Conservation (phyloP, 2,888 invertebrate species). For the Hyposoter didymator region DNA sequence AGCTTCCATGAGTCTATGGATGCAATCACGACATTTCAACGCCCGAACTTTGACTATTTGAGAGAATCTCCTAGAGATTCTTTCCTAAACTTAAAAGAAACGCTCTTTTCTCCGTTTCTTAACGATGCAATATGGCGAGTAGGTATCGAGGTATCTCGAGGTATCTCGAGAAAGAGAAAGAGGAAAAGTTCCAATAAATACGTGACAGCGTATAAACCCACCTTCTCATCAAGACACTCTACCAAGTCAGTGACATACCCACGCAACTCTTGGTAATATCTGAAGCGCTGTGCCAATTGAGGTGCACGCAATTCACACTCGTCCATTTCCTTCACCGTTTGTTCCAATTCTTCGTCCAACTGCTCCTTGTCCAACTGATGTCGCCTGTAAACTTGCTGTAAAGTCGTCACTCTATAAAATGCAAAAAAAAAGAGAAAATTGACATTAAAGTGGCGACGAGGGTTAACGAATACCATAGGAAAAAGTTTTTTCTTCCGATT, state of each 20-base stretch:
- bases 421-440: slow-evolving; percentile 21
- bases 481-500: background rate
- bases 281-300: slow-evolving; percentile 92
- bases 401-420: slow-evolving; percentile 85
- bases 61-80: background rate
- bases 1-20: background rate
- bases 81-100: slow-evolving; percentile 17
- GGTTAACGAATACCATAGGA: background rate
- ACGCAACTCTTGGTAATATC: slow-evolving; percentile 97
- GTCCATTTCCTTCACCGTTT: slow-evolving; percentile 85
- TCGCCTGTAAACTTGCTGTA: slow-evolving; percentile 86
- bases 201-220: slow-evolving; percentile 85
- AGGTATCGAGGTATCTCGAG: slow-evolving; percentile 73
- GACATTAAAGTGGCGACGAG: background rate
- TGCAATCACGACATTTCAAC: background rate
- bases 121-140: slow-evolving; percentile 73
- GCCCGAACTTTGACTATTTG: background rate
- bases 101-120: slow-evolving; percentile 65
- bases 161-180: slow-evolving; percentile 49
- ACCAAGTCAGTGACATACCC: slow-evolving; percentile 98
- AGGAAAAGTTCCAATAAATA: slow-evolving; percentile 78
- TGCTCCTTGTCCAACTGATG: slow-evolving; percentile 85
- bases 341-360: slow-evolving; percentile 83
- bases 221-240: slow-evolving; percentile 99
- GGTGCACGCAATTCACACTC: slow-evolving; percentile 87